Evolutionary conservation across 2,113 vertebrate species (phyloP), one percentile per base, ranked within the genome.

Genomic region (Dolichotis patagonum): DNA sequence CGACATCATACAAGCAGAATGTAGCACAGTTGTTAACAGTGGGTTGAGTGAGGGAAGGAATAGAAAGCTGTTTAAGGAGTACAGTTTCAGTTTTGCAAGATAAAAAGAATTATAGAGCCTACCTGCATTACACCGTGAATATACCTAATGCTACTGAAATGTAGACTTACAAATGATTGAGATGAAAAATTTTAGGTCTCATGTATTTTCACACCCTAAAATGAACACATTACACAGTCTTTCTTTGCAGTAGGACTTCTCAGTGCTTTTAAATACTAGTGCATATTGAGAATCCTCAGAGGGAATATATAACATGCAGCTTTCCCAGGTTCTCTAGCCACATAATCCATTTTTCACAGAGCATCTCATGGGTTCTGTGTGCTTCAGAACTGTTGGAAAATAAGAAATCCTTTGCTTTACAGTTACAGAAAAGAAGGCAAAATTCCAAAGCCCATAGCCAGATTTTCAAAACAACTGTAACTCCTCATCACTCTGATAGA

Each of bases 351-450:
- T 78, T 90, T 56, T 81, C 73, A 86, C 41, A 85, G 75, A 81
- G 13, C 17, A 28, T 77, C 77, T 84, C n/a, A 1, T 22, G 43
- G 85, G 92, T 85, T 26, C 35, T 24, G 16, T 3, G 26, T 83
- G 60, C 88, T 96, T 95, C 58, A 83, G 85, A 85, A 95, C 38
- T 65, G 49, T 35, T 85, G 69, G 46, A 85, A 90, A 94, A 78
- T 17, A 86, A 46, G 35, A 93, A 95, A 94, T 56, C 28, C 32
- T 88, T 38, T n/a, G 52, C 96, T 62, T 94, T n/a, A 49, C 30
- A 73, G 81, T 94, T 94, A 89, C 28, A 86, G 88, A 69, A 85
- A 94, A 56, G 62, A 58, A 96, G 87, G 54, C 24, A 96, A 78
- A 71, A 85, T 86, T 71, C 78, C 65, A 97, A 71, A 82, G 94